Percentiles rank a stretch among this genome's conserved stretches.
Evolutionary conservation across 1,140 invertebrate species (phyloP).

Genomic region (Brachionus rubens): DNA sequence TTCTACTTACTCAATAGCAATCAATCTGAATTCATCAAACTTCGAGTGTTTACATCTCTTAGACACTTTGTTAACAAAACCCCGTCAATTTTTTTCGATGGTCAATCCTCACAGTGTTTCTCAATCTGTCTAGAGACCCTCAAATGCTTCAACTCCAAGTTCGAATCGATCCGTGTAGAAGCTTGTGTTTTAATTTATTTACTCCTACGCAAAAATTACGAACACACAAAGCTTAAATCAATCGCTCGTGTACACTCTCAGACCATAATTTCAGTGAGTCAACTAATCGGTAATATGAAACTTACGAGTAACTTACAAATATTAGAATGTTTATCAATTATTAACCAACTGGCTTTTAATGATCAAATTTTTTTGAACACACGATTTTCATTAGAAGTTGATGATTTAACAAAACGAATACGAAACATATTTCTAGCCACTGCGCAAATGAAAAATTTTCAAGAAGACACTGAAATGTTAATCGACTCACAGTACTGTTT

Average conservation of each 20-base stretch:
- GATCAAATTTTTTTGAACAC: slow-evolving; percentile 61
- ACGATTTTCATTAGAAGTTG: slow-evolving; percentile 76
- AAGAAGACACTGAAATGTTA: slow-evolving; percentile 82
- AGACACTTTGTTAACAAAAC: slow-evolving; percentile 87
- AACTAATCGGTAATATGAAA: slow-evolving; percentile 79
- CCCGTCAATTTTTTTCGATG: slow-evolving; percentile 68
- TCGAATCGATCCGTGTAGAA: slow-evolving; percentile 76
- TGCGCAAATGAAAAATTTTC: slow-evolving; percentile 80
- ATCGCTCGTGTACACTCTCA: slow-evolving; percentile 80
- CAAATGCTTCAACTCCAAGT: slow-evolving; percentile 74
- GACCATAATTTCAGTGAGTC: slow-evolving; percentile 83
- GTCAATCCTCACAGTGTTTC: slow-evolving; percentile 13
- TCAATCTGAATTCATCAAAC: slow-evolving; percentile 81
- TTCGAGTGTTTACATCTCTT: slow-evolving; percentile 83
- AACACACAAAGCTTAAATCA: slow-evolving; percentile 75
- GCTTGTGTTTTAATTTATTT: slow-evolving; percentile 83
- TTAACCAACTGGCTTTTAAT: slow-evolving; percentile 84
- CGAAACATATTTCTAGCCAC: slow-evolving; percentile 89
- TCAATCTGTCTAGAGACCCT: slow-evolving; percentile 60
- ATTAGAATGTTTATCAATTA: slow-evolving; percentile 82
- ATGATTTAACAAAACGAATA: slow-evolving; percentile 84
- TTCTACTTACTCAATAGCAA: slow-evolving; percentile 79
- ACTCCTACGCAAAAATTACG: slow-evolving; percentile 86
- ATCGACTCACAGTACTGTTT: slow-evolving; percentile 87
- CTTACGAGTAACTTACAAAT: slow-evolving; percentile 81